Evolutionary conservation across 2,113 vertebrate species (phyloP).

Genomic region (Heteronetta atricapilla): DNA sequence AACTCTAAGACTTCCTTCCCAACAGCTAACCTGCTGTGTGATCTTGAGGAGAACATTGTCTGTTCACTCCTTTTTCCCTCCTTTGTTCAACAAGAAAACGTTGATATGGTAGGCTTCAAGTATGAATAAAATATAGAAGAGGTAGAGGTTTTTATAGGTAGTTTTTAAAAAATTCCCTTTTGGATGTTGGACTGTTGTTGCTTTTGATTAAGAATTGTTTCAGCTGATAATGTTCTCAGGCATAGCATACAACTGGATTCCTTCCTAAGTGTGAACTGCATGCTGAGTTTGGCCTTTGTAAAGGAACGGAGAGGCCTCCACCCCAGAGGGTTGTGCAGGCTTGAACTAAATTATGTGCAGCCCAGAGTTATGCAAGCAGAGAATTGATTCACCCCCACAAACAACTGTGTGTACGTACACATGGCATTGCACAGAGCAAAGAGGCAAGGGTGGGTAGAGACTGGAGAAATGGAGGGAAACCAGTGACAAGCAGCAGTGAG

Average conservation of each 20-base stretch:
- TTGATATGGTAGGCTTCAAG: background rate
- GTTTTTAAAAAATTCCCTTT: background rate
- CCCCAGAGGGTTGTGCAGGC: background rate
- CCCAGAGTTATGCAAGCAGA: background rate
- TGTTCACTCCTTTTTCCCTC: background rate
- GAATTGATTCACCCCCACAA: fast-evolving
- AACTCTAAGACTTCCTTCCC: background rate
- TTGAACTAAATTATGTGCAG: background rate
- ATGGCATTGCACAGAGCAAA: background rate
- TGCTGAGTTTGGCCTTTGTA: background rate
- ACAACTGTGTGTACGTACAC: fast-evolving
- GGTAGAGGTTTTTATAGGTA: background rate
- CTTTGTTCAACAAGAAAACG: background rate
- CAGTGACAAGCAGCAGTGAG: background rate
- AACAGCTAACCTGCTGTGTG: background rate
- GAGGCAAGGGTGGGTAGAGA: background rate
- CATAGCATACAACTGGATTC: background rate
- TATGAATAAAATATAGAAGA: background rate
- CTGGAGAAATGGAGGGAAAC: background rate
- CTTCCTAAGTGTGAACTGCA: background rate
- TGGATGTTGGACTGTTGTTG: background rate
- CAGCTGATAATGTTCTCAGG: background rate
- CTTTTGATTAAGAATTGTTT: background rate
- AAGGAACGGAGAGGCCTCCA: background rate
- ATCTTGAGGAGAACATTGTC: background rate